Percentiles rank a stretch among this genome's conserved stretches.
These are phyloP conservation scores for Ambastaia sidthimunki DNA, from an alignment of 2,797 vertebrate genomes.

Conservation along the genomic window DNA sequence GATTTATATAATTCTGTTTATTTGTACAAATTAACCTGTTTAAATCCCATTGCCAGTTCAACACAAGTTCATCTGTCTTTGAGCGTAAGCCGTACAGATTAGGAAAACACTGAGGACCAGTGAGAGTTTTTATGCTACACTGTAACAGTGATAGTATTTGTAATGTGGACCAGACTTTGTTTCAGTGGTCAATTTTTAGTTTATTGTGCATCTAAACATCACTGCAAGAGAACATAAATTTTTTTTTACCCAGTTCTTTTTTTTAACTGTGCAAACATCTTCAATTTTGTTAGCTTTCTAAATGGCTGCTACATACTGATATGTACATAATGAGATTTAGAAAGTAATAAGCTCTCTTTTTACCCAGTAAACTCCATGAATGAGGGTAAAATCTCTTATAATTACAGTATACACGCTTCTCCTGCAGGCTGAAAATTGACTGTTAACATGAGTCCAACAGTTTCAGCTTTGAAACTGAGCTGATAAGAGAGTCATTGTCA, in stretches of 20 bases:
- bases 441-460: slow-evolving; percentile 10
- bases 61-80: background rate
- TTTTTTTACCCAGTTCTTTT: background rate
- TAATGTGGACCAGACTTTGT: too few relatives aligned
- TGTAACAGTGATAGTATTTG: too few relatives aligned
- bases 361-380: too few relatives aligned
- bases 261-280: background rate
- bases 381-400: background rate
- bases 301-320: background rate
- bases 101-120: background rate
- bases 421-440: background rate
- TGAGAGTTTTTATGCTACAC: background rate
- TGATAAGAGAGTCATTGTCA: background rate
- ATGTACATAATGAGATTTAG: background rate
- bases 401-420: background rate
- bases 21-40: slow-evolving; percentile 12
- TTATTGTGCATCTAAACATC: too few relatives aligned
- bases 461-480: slow-evolving; percentile 1
- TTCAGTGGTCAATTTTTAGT: too few relatives aligned
- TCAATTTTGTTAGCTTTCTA: too few relatives aligned
- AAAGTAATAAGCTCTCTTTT: background rate
- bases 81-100: background rate
- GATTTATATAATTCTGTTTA: slow-evolving; percentile 35
- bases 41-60: slow-evolving; percentile 23
- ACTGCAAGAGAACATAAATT: too few relatives aligned